phyloP scores from a whole-genome alignment of 2,888 invertebrate genomes.

The Cheilosia variabilis region DNA sequence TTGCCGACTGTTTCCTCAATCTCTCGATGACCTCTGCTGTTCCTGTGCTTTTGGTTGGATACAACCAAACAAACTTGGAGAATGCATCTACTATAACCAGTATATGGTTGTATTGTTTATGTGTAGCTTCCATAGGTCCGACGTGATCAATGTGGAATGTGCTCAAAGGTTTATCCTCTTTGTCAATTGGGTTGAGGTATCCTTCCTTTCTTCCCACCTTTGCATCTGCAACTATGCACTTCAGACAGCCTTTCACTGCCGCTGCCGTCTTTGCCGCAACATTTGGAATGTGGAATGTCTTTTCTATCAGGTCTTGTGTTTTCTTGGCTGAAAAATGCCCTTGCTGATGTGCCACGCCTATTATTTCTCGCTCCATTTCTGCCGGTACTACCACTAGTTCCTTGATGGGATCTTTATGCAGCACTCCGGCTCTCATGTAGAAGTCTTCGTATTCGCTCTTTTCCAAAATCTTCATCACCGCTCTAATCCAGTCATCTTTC shows the following conservation, averaged over 20 bases:
- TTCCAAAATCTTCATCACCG: constrained; percentile 29
- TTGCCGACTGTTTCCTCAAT: constrained; percentile 58
- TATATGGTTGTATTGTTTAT: constrained; percentile 79
- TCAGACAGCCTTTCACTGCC: too few relatives aligned
- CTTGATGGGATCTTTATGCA: constrained; percentile 9
- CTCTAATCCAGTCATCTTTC: constrained; percentile 29
- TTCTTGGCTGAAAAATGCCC: constrained; percentile 76
- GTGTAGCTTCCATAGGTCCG: constrained; percentile 75
- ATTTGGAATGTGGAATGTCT: too few relatives aligned
- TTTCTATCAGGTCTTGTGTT: too few relatives aligned
- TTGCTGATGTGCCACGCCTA: constrained; percentile 79
- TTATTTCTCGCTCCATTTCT: constrained; percentile 78
- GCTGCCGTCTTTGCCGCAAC: too few relatives aligned
- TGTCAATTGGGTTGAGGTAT: not conserved
- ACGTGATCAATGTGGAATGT: constrained; percentile 80
- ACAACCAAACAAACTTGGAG: too few relatives aligned
- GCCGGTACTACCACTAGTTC: constrained; percentile 78
- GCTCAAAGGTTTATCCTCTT: constrained; percentile 73
- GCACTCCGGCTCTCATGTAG: constrained; percentile 31
- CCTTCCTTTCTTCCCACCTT: too few relatives aligned
- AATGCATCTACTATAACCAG: constrained; percentile 78
- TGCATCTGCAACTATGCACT: too few relatives aligned
- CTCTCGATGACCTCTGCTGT: constrained; percentile 77
- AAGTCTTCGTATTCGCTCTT: constrained; percentile 16
- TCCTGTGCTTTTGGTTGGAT: too few relatives aligned